Percentiles rank a stretch among this genome's conserved stretches.
phyloP scores from a whole-genome alignment of 2,797 vertebrate species.

The Galagoides demidoff region DNA sequence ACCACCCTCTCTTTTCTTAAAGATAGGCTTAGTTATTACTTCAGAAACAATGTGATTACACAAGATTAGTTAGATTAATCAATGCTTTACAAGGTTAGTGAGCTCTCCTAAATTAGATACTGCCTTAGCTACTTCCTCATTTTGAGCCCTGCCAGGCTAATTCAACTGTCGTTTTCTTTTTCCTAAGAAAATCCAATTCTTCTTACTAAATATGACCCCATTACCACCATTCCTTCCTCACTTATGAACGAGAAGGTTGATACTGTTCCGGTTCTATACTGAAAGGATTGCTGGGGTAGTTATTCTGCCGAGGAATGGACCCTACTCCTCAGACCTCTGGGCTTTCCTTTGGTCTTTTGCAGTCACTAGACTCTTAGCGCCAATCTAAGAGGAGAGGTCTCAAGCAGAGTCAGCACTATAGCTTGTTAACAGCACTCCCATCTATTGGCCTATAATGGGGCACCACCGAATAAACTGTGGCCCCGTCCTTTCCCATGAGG shows the following conservation, averaged over 20 bases:
- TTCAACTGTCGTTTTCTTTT: slow-evolving; percentile 52
- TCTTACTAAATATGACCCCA: slow-evolving; percentile 46
- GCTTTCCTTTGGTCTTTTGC: background rate
- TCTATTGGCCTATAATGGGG: background rate
- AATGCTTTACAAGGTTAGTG: slow-evolving; percentile 74
- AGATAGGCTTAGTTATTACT: slow-evolving; percentile 82
- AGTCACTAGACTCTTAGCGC: background rate
- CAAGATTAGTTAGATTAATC: slow-evolving; percentile 81
- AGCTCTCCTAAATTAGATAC: slow-evolving; percentile 74
- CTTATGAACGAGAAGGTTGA: background rate
- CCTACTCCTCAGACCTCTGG: background rate
- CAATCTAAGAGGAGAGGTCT: background rate
- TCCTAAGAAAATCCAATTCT: slow-evolving; percentile 57
- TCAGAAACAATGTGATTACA: slow-evolving; percentile 77
- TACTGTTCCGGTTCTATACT: background rate
- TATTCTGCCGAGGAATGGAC: background rate
- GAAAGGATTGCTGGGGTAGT: background rate
- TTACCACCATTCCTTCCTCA: background rate
- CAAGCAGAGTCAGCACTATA: background rate
- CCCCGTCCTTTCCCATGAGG: background rate
- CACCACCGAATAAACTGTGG: background rate
- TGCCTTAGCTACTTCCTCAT: slow-evolving; percentile 67
- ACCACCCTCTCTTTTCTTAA: slow-evolving; percentile 75
- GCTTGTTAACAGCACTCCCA: background rate
- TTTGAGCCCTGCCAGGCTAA: slow-evolving; percentile 66